These are phyloP conservation scores for Autographa gamma DNA, from an alignment of 2,888 invertebrate genomes.

Conservation along the genomic window DNA sequence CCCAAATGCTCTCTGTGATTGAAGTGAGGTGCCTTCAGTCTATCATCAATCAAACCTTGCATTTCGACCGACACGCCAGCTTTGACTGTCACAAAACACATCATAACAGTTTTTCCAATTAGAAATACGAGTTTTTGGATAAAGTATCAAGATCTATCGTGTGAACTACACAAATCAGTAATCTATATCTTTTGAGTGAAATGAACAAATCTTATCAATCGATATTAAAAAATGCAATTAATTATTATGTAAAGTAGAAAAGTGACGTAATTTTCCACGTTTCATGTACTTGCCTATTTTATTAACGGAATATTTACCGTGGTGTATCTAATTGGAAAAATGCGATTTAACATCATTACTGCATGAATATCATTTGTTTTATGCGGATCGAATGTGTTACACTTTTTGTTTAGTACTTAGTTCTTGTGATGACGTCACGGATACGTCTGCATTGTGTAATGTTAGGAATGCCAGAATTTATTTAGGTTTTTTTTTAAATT, in stretches of 20 bases:
- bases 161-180: neutral
- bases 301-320: conserved; percentile 4
- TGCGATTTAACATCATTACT: conserved; percentile 43
- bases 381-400: conserved; percentile 27
- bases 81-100: conserved; percentile 41
- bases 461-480: neutral
- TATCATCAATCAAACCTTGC: conserved; percentile 66
- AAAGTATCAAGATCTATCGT: neutral
- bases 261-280: conserved; percentile 11
- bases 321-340: conserved; percentile 47
- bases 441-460: neutral
- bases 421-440: conserved; percentile 10
- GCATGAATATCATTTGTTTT: conserved; percentile 48
- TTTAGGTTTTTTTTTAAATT: too few species aligned
- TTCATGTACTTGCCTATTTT: neutral
- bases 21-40: conserved; percentile 72
- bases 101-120: conserved; percentile 50
- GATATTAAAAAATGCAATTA: conserved; percentile 31
- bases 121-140: conserved; percentile 20
- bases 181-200: too few species aligned
- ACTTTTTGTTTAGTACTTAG: conserved; percentile 23
- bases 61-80: conserved; percentile 63
- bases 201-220: conserved; percentile 34
- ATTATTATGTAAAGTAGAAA: neutral
- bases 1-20: conserved; percentile 86